These are phyloP conservation scores for Drosophila lutescens DNA, from an alignment of 2,888 invertebrate genomes.

Conservation along the genomic window DNA sequence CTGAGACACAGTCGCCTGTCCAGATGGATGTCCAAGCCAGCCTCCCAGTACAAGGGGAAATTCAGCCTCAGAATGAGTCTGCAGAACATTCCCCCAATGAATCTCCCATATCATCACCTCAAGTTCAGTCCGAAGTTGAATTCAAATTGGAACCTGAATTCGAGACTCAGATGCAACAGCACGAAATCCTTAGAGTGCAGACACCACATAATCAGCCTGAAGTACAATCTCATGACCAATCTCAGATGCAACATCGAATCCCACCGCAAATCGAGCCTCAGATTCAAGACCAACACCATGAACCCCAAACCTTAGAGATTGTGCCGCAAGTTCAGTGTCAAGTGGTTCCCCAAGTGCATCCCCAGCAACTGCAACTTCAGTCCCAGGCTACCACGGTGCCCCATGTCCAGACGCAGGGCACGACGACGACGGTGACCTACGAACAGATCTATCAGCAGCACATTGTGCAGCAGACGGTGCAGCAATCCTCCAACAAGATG, in stretches of 20 bases:
- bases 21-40: neutral
- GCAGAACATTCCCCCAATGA: neutral
- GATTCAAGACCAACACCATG: neutral
- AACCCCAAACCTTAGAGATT: constrained; percentile 2
- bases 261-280: constrained; percentile 12
- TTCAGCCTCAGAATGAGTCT: neutral
- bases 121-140: neutral
- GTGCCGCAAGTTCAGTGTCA: constrained; percentile 2
- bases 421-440: constrained; percentile 33
- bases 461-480: constrained; percentile 33
- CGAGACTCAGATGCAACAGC: constrained; percentile 15
- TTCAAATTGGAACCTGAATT: constrained; percentile 1
- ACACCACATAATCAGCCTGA: constrained; percentile 1
- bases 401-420: constrained; percentile 14
- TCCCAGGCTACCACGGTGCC: neutral
- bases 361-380: constrained; percentile 19
- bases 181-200: constrained; percentile 7
- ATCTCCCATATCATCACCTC: constrained; percentile 7
- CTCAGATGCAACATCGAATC: constrained; percentile 10
- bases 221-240: constrained; percentile 8
- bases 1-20: neutral
- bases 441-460: constrained; percentile 37
- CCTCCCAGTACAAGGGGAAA: neutral
- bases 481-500: constrained; percentile 34
- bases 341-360: constrained; percentile 3